Evolutionary conservation across 1,140 invertebrate species (phyloP), one percentile per base, ranked within the genome.

Genomic region (Apis florea): DNA sequence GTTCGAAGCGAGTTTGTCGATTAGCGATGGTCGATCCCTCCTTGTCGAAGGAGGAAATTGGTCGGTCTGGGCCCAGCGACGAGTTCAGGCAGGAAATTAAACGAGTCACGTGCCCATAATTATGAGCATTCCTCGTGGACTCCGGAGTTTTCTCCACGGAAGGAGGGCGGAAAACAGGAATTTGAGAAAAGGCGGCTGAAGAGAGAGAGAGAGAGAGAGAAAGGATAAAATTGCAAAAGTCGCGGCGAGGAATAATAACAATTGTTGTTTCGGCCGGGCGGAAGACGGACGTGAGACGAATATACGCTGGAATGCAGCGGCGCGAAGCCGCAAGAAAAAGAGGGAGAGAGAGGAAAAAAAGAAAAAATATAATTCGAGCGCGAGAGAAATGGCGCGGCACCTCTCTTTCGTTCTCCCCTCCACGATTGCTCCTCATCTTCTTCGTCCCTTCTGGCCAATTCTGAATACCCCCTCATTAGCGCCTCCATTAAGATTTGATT

Each of bases 401-500:
- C 77, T 53, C 51, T 83, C 83, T 75, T 70, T 31, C 83, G 53
- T 79, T 49, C 66, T 63, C 76, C 75, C 73, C 81, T 40, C 31
- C 31, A 40, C 31, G 8, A 31, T 47, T 24, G 54, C 85, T 76
- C 69, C 67, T 49, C 64, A 61, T 66, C 67, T 68, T 66, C 80
- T 56, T 72, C 82, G 61, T 79, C 75, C 69, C 71, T 73, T 79
- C 78, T 75, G 47, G 64, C 83, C 82, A 84, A 78, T 59, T n/a
- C 78, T 87, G 85, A 91, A 92, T 92, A 90, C 89, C 87, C 89
- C 87, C 92, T 93, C 90, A 93, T 93, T 93, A 93, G 89, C 91
- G 89, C 85, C 89, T 89, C 90, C 91, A 92, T 93, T 90, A 93
- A 92, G 88, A 92, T 93, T 93, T 93, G 90, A 92, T 93, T 92